Percentiles rank a stretch among this genome's conserved stretches.
Conservation (phyloP, 2,888 invertebrate species). For the Volucella inflata region DNA sequence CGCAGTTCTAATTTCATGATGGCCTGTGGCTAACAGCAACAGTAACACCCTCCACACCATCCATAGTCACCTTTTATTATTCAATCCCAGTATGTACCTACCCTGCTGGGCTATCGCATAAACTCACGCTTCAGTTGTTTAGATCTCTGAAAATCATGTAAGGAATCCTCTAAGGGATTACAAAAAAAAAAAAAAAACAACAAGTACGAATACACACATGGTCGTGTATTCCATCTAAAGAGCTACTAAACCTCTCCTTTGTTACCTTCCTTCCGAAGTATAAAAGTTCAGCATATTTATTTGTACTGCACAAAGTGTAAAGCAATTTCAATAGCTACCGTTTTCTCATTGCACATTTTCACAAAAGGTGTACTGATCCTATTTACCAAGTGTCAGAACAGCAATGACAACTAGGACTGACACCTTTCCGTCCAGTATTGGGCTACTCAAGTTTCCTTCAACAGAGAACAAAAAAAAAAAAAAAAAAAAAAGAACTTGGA, state of each 20-base stretch:
- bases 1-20: constrained; percentile 40
- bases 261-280: constrained; percentile 17
- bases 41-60: constrained; percentile 2
- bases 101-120: constrained; percentile 7
- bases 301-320: constrained; percentile 33
- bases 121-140: constrained; percentile 9
- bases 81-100: constrained; percentile 16
- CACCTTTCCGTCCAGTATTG: background rate
- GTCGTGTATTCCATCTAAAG: constrained; percentile 6
- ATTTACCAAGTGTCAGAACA: background rate
- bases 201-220: background rate
- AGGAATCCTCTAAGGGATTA: constrained; percentile 21
- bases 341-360: background rate
- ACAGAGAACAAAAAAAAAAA: no score
- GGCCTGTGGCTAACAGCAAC: constrained; percentile 27
- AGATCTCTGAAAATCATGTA: constrained; percentile 5
- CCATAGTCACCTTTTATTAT: constrained; percentile 22
- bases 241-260: constrained; percentile 7
- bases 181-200: no score
- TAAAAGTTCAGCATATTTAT: constrained; percentile 25
- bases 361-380: constrained; percentile 11
- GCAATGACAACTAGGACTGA: background rate
- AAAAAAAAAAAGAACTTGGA: constrained; percentile 36
- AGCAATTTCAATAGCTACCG: constrained; percentile 24
- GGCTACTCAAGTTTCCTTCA: background rate